Conservation (phyloP, 1,140 invertebrate species). For the Cydia fagiglandana region DNA sequence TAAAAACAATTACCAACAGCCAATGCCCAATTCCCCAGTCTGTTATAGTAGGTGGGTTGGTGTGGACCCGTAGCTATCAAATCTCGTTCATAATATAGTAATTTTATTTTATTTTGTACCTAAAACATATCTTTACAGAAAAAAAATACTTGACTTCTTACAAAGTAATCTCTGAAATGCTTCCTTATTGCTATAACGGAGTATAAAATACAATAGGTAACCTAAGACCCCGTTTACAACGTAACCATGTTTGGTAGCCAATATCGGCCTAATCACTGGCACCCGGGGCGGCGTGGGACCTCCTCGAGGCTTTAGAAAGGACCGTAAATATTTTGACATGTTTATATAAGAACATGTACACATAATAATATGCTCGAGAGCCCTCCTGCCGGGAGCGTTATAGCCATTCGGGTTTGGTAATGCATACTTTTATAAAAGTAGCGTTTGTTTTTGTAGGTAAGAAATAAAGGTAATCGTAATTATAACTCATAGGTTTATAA, state of each 20-base stretch:
- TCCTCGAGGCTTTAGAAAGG: background rate
- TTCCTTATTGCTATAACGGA: conserved; percentile 4
- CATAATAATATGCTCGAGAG: background rate
- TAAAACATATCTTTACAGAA: too few species aligned
- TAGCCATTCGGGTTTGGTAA: background rate
- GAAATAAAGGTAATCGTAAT: background rate
- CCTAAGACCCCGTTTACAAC: conserved; percentile 8
- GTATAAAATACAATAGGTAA: conserved; percentile 14
- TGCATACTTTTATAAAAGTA: background rate
- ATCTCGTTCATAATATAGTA: too few species aligned
- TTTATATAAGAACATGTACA: background rate
- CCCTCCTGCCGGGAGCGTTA: background rate
- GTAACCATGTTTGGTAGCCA: conserved; percentile 12
- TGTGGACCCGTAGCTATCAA: too few species aligned
- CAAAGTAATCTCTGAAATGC: background rate
- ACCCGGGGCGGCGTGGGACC: background rate
- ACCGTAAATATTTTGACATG: conserved; percentile 10
- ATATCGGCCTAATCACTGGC: conserved; percentile 11
- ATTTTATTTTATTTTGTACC: too few species aligned
- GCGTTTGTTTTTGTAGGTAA: background rate
- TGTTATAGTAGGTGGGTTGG: too few species aligned
- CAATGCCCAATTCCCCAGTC: too few species aligned
- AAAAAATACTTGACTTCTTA: background rate
- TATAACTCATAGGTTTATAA: background rate
- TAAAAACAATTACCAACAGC: too few species aligned